These are phyloP conservation scores for Paratilapia polleni DNA, from an alignment of 2,113 vertebrate species.

Conservation along the genomic window DNA sequence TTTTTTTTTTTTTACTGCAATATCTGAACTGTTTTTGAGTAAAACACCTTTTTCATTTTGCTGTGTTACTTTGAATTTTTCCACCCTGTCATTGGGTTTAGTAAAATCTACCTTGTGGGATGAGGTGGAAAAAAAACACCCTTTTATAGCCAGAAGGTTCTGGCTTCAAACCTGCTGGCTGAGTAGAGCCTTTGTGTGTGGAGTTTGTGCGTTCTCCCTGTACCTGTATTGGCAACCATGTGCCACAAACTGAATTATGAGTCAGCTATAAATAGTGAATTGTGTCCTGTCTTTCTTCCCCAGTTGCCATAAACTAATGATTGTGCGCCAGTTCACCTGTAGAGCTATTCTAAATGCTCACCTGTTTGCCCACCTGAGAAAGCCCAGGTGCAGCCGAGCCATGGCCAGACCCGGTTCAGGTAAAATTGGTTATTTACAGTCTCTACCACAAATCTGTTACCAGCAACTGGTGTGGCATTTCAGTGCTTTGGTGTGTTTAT, in stretches of 20 bases:
- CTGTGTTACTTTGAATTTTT: no score
- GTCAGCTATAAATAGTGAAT: background rate
- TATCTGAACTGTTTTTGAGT: no score
- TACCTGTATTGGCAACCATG: background rate
- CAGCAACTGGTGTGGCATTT: background rate
- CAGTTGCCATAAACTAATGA: conserved; percentile 53
- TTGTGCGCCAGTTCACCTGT: conserved; percentile 54
- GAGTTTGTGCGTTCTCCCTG: no score
- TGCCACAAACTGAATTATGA: background rate
- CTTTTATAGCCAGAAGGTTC: no score
- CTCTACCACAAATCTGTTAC: background rate
- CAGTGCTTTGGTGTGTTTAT: background rate
- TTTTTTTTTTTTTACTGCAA: no score
- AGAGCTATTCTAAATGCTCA: conserved; percentile 41
- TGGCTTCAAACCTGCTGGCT: no score
- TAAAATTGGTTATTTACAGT: conserved; percentile 31
- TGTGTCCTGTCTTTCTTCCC: background rate
- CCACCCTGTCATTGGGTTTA: no score
- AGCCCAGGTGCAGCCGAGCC: background rate
- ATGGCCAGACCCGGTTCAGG: conserved; percentile 83
- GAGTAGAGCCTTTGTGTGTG: no score
- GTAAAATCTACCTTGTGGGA: no score
- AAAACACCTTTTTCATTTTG: no score
- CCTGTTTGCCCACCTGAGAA: conserved; percentile 46
- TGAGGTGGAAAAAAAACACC: no score